Conservation (phyloP, 2,888 invertebrate genomes). For the Blastobasis lacticolella region DNA sequence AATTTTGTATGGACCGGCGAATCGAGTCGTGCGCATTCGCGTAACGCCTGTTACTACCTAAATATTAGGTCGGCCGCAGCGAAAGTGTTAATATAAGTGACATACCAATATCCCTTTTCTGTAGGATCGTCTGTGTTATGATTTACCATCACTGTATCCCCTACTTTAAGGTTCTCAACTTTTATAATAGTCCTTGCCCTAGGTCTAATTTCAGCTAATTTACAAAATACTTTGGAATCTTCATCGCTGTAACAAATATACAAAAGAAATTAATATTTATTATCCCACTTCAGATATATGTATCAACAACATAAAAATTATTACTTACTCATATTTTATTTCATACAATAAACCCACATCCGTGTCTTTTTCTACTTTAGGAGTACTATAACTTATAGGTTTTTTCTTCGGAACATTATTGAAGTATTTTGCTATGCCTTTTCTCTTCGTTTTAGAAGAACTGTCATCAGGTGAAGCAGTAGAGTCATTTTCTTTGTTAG, state of each 20-base stretch:
- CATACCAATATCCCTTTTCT: constrained; percentile 81
- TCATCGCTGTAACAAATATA: constrained; percentile 43
- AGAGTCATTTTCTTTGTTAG: constrained; percentile 26
- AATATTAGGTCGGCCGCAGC: neutral
- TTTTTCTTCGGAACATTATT: constrained; percentile 28
- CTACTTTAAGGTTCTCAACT: constrained; percentile 69
- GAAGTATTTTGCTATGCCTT: constrained; percentile 44
- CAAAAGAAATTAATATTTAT: neutral
- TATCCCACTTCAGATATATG: neutral
- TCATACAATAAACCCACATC: constrained; percentile 58
- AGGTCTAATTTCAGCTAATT: constrained; percentile 77
- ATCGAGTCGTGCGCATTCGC: too few relatives aligned
- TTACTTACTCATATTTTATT: constrained; percentile 54
- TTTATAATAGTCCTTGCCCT: constrained; percentile 74
- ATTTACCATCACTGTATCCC: constrained; percentile 81
- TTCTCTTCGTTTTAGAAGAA: constrained; percentile 21
- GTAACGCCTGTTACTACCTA: neutral
- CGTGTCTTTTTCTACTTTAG: constrained; percentile 8
- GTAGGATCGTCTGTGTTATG: constrained; percentile 81
- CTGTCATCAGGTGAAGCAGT: neutral
- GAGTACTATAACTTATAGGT: constrained; percentile 17
- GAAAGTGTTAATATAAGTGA: neutral
- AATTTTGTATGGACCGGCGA: too few relatives aligned
- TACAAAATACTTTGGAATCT: constrained; percentile 44
- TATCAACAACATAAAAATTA: neutral